These are phyloP conservation scores for Nipponia nippon DNA, from an alignment of 2,113 vertebrate species.

Conservation along the genomic window DNA sequence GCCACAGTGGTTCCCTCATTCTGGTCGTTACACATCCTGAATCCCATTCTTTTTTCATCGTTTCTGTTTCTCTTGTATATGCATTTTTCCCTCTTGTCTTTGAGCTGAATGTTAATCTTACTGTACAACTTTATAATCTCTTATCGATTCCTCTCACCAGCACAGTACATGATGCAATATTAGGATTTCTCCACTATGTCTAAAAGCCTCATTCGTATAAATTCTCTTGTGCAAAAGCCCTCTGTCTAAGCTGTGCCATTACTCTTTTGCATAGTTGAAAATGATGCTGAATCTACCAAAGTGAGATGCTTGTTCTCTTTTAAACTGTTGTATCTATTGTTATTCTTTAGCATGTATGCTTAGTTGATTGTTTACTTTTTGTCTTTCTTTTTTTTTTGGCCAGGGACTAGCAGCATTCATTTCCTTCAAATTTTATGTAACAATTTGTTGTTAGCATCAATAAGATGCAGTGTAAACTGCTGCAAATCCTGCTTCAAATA, in stretches of 20 bases:
- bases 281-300: not conserved
- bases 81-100: not conserved
- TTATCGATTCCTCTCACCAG: not conserved
- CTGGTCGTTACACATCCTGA: not conserved
- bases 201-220: not conserved
- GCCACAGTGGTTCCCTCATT: not conserved
- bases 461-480: not conserved
- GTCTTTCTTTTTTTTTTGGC: not conserved
- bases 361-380: not conserved
- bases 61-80: not conserved
- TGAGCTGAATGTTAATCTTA: not conserved
- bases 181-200: not conserved
- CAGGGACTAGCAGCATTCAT: not conserved
- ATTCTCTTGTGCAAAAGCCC: not conserved
- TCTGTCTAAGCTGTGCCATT: not conserved
- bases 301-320: not conserved
- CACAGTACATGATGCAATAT: not conserved
- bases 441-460: not conserved
- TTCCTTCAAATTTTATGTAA: not conserved
- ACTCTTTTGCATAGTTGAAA: not conserved
- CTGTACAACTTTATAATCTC: not conserved
- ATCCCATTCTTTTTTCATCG: not conserved
- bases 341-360: not conserved
- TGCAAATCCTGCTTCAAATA: constrained; percentile 8
- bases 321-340: not conserved